phyloP scores from a whole-genome alignment of 2,113 vertebrate species.

The Tupaia tana region DNA sequence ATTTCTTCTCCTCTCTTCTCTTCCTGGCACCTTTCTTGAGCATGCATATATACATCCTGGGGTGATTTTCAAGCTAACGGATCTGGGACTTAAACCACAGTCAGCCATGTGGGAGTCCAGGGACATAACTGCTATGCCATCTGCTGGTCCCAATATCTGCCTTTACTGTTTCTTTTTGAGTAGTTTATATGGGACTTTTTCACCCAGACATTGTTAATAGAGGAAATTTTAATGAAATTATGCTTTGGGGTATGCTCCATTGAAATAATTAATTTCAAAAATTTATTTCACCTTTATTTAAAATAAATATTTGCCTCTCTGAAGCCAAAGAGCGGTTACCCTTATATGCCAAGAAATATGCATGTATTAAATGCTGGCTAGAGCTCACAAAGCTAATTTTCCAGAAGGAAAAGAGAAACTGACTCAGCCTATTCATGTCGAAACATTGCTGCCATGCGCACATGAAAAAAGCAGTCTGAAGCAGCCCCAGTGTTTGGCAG shows the following conservation, averaged over 20 bases:
- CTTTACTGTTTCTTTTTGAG: neutral
- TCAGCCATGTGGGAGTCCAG: no score
- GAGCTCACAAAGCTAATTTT: neutral
- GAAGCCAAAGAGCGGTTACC: neutral
- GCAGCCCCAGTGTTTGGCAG: neutral
- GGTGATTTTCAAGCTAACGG: no score
- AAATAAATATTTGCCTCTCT: neutral
- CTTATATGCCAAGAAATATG: neutral
- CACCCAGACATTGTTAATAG: neutral
- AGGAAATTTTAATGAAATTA: constrained; percentile 11
- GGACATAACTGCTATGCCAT: no score
- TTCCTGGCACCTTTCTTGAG: no score
- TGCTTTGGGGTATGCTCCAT: neutral
- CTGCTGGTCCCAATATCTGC: no score
- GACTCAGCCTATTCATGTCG: neutral
- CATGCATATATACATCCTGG: no score
- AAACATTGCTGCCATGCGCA: neutral
- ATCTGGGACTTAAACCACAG: no score
- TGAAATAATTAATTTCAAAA: neutral
- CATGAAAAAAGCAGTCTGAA: neutral
- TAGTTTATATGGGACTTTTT: neutral
- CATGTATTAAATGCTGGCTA: neutral
- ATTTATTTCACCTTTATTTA: constrained; percentile 14
- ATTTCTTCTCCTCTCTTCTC: no score
- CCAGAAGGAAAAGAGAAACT: neutral